phyloP scores from a whole-genome alignment of 2,888 invertebrate genomes.

The Drosophila dives region DNA sequence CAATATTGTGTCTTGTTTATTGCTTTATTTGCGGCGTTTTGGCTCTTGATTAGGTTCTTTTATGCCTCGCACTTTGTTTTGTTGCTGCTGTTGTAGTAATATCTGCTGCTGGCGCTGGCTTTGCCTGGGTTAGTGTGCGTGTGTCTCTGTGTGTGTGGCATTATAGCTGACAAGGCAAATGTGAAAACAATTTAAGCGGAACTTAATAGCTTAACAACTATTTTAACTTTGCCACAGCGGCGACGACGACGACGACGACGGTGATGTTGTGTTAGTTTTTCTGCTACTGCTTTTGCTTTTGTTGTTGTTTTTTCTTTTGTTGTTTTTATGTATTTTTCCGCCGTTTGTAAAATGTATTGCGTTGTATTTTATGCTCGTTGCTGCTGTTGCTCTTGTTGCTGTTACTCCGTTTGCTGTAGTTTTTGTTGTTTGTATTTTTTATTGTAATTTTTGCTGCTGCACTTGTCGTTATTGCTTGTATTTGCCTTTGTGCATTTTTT shows the following conservation, averaged over 20 bases:
- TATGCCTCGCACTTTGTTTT: slow-evolving; percentile 67
- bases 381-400: slow-evolving; percentile 19
- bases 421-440: slow-evolving; percentile 19
- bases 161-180: slow-evolving; percentile 59
- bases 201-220: slow-evolving; percentile 75
- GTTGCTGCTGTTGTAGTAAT: slow-evolving; percentile 29
- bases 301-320: slow-evolving; percentile 8
- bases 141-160: slow-evolving; percentile 43
- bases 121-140: slow-evolving; percentile 12
- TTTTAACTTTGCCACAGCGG: slow-evolving; percentile 61
- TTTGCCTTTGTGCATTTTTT: slow-evolving; percentile 49
- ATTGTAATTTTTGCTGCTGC: slow-evolving; percentile 32
- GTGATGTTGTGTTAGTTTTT: slow-evolving; percentile 29
- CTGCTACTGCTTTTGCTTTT: background rate
- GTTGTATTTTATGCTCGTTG: slow-evolving; percentile 70
- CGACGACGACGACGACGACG: slow-evolving; percentile 7
- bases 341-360: slow-evolving; percentile 69
- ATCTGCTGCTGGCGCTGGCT: slow-evolving; percentile 43
- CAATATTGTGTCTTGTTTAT: slow-evolving; percentile 76
- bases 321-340: slow-evolving; percentile 51
- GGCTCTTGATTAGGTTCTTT: slow-evolving; percentile 79
- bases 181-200: slow-evolving; percentile 78
- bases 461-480: slow-evolving; percentile 31
- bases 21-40: slow-evolving; percentile 79
- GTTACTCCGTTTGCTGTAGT: slow-evolving; percentile 8